phyloP scores from a whole-genome alignment of 2,797 vertebrate species.

The Xerus rutilus region DNA sequence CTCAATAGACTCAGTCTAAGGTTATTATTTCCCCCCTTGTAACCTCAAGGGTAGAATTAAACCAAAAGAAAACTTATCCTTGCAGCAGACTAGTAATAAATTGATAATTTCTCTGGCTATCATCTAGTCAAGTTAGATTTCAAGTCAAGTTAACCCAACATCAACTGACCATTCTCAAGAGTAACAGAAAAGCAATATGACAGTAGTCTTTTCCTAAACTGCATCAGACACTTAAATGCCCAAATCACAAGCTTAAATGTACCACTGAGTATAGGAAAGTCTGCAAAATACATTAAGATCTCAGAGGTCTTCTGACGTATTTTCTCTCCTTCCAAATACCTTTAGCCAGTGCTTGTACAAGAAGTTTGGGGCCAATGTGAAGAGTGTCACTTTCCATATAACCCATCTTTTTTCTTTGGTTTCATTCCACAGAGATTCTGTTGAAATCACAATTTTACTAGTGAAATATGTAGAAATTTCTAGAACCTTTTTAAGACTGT shows the following conservation, averaged over 20 bases:
- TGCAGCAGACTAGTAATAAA: not conserved
- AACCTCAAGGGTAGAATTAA: not conserved
- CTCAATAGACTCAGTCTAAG: not conserved
- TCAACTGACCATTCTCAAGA: not conserved
- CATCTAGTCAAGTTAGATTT: slow-evolving; percentile 38
- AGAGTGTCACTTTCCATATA: slow-evolving; percentile 35
- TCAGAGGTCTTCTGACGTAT: slow-evolving; percentile 23
- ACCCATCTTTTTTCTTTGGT: slow-evolving; percentile 14
- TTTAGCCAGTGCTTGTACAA: slow-evolving; percentile 51
- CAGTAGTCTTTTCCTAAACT: slow-evolving; percentile 8
- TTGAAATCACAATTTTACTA: slow-evolving; percentile 45
- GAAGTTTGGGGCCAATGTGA: not conserved
- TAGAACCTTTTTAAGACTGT: not conserved
- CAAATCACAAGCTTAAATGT: slow-evolving; percentile 39
- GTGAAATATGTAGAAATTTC: not conserved
- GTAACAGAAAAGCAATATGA: not conserved
- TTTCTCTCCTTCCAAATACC: slow-evolving; percentile 62
- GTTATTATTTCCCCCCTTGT: not conserved
- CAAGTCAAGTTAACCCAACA: slow-evolving; percentile 28
- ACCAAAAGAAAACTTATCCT: not conserved
- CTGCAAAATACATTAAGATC: slow-evolving; percentile 76
- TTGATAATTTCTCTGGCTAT: slow-evolving; percentile 9
- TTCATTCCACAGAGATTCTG: slow-evolving; percentile 64
- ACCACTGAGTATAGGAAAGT: not conserved
- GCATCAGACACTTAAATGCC: slow-evolving; percentile 19